Base-by-base conservation (phyloP, 2,797 vertebrate species). In the Erethizon dorsatum region DNA sequence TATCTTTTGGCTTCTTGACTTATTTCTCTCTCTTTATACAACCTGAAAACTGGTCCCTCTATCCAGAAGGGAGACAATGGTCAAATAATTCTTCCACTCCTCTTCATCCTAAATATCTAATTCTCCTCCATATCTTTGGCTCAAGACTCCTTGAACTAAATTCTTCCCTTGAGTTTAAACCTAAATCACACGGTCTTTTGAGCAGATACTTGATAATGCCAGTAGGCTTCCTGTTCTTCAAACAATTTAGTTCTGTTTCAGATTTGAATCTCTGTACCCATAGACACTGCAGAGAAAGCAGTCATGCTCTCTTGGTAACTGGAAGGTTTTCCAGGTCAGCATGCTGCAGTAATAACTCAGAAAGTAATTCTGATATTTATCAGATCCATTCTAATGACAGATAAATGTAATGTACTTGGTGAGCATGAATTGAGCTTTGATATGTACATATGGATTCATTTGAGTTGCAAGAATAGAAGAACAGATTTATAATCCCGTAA, bases 401-500 rank as follows among this genome's bases (percentile, higher is more conserved):
- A 84, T 69, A 45, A 20, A 13, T 69, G 12, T 31, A 61, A 45
- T 54, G 12, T 57, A 13, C 2, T 57, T 90, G 83, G 28, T 91
- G 26, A 85, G 47, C 87, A 50, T 15, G 61, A 79, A 78, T 22
- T 73, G 59, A 93, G 50, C 83, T 90, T 91, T 89, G 73, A 17
- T 89, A 82, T 45, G 15, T 77, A 7, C 69, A 56, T 5, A 67
- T 41, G 54, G 28, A 59, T 83, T 91, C 57, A 79, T 92, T 2
- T n/a, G 28, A 67, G 12, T 73, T 77, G 17, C 31, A 78, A 79
- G 54, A 31, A 71, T 2, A 89, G 59, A 92, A 77, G 17, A 83
- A 78, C 20, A 71, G 57, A 92, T 63, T 84, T 95, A 33, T 59
- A 65, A 94, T 91, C 83, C n/a, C 65, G 2, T 89, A 80, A 83